A percentile compares a stretch with the other conserved stretches of the same genome.
These are phyloP conservation scores for Sipha flava DNA, from an alignment of 1,140 invertebrate genomes.

Conservation along the genomic window DNA sequence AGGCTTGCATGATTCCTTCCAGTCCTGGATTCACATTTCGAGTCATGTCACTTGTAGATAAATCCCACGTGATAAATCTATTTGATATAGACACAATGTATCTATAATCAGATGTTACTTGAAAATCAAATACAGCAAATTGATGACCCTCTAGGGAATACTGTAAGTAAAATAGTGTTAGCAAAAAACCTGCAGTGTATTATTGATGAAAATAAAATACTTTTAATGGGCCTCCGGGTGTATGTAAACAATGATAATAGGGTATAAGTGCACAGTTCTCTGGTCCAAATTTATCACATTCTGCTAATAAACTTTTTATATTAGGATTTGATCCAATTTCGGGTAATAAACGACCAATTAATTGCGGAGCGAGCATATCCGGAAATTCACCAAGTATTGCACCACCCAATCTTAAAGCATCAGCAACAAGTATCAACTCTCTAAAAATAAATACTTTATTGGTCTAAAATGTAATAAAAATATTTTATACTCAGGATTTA, in stretches of 20 bases:
- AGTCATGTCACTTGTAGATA: conserved; percentile 85
- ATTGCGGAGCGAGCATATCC: conserved; percentile 90
- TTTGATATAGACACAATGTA: conserved; percentile 96
- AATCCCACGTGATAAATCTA: conserved; percentile 93
- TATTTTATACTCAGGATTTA: not conserved
- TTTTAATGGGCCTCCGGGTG: conserved; percentile 93
- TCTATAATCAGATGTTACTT: conserved; percentile 80
- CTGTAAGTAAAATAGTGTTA: conserved; percentile 46
- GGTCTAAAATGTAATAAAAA: not conserved
- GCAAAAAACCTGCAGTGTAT: not conserved
- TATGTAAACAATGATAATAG: conserved; percentile 90
- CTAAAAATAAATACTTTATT: conserved; percentile 45
- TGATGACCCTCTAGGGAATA: conserved; percentile 96
- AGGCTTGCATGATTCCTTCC: conserved; percentile 89
- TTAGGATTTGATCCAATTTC: conserved; percentile 78
- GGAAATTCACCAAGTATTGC: conserved; percentile 84
- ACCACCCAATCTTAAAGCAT: conserved; percentile 84
- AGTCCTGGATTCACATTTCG: conserved; percentile 85
- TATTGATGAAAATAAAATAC: conserved; percentile 44
- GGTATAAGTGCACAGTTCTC: conserved; percentile 84
- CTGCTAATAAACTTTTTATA: conserved; percentile 74
- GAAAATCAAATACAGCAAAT: conserved; percentile 93
- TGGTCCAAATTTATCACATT: conserved; percentile 80
- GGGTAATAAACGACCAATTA: conserved; percentile 84
- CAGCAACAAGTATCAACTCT: conserved; percentile 86